Conservation (phyloP, 2,113 vertebrate genomes). For the Corydoras maculifer region DNA sequence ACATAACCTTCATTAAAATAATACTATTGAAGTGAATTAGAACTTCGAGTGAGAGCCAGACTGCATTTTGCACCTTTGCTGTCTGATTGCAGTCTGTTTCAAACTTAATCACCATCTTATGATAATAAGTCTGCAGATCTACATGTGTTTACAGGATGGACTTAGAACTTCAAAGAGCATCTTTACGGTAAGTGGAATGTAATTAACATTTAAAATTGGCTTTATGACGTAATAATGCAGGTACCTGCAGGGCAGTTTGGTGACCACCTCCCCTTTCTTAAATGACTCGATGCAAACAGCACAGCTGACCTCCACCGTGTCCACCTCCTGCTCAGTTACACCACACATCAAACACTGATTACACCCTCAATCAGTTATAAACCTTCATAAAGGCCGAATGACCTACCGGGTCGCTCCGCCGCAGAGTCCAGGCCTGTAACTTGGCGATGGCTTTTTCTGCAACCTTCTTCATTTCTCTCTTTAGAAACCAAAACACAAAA, state of each 20-base stretch:
- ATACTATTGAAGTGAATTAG: too few species aligned
- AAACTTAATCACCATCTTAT: too few species aligned
- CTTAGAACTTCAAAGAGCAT: too few species aligned
- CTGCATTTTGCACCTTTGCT: too few species aligned
- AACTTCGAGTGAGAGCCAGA: too few species aligned
- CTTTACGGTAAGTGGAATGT: too few species aligned
- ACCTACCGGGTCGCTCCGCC: slow-evolving; percentile 67
- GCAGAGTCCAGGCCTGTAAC: slow-evolving; percentile 76
- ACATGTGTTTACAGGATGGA: too few species aligned
- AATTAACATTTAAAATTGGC: too few species aligned
- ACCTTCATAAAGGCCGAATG: not conserved
- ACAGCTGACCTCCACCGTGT: slow-evolving; percentile 73
- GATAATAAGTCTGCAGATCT: too few species aligned
- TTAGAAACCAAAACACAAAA: slow-evolving; percentile 33
- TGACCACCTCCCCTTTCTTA: slow-evolving; percentile 78
- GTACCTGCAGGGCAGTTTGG: slow-evolving; percentile 86
- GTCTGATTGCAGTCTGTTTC: too few species aligned
- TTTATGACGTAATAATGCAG: not conserved
- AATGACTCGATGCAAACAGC: slow-evolving; percentile 87
- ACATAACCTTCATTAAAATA: too few species aligned
- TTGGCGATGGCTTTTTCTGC: slow-evolving; percentile 80
- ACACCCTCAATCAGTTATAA: not conserved
- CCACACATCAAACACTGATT: not conserved
- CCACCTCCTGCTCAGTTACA: slow-evolving; percentile 61
- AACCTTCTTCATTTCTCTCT: slow-evolving; percentile 74